Evolutionary conservation across 1,140 invertebrate genomes (phyloP).

Genomic region (Drusus annulatus): DNA sequence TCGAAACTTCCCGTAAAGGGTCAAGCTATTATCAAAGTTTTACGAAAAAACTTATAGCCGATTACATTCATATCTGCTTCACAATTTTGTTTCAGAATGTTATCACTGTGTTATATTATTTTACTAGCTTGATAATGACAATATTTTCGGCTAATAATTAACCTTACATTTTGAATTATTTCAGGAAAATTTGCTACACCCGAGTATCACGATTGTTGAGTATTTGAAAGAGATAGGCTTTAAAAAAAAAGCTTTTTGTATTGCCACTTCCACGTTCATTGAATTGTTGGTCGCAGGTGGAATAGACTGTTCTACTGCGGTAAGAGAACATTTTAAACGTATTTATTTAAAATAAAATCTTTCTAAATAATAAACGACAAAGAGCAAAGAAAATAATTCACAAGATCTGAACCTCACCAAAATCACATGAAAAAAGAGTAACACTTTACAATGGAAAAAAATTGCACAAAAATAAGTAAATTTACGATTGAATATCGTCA

Average conservation of each 20-base stretch:
- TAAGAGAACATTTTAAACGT: slow-evolving; percentile 51
- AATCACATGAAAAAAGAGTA: too few species aligned
- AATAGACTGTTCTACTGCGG: slow-evolving; percentile 61
- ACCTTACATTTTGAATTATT: slow-evolving; percentile 21
- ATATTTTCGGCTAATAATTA: background rate
- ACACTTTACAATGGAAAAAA: too few species aligned
- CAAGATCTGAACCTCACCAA: too few species aligned
- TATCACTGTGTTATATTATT: background rate
- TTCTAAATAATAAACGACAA: too few species aligned
- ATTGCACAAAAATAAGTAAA: too few species aligned
- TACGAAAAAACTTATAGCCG: background rate
- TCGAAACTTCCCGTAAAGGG: too few species aligned
- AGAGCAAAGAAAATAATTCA: too few species aligned
- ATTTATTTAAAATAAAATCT: too few species aligned
- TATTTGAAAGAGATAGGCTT: slow-evolving; percentile 69
- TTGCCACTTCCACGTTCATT: slow-evolving; percentile 59
- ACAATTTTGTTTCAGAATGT: background rate
- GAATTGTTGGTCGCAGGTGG: slow-evolving; percentile 60
- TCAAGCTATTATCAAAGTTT: background rate
- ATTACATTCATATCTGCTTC: background rate
- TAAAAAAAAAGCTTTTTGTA: slow-evolving; percentile 66
- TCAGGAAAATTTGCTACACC: slow-evolving; percentile 66
- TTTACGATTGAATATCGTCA: too few species aligned
- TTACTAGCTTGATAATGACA: background rate
- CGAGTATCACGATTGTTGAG: slow-evolving; percentile 63